Conservation (phyloP, 1,140 invertebrate species). For the Amyelois transitella region DNA sequence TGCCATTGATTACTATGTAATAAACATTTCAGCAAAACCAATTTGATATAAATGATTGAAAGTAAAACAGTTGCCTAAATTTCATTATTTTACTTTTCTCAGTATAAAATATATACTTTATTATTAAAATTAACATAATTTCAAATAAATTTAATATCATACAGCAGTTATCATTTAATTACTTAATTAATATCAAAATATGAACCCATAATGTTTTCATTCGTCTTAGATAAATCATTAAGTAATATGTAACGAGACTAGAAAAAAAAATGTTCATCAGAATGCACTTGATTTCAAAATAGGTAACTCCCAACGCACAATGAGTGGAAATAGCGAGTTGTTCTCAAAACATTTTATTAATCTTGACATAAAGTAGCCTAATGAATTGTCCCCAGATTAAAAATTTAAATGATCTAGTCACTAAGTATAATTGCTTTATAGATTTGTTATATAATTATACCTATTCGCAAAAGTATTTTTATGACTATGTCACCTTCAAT, state of each 20-base stretch:
- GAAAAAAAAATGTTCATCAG: too few species aligned
- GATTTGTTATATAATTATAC: slow-evolving; percentile 15
- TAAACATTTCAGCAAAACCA: background rate
- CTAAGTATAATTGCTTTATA: slow-evolving; percentile 29
- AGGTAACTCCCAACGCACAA: slow-evolving; percentile 11
- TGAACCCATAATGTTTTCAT: too few species aligned
- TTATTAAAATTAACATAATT: too few species aligned
- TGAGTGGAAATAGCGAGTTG: slow-evolving; percentile 2
- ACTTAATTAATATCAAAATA: too few species aligned
- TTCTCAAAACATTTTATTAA: slow-evolving; percentile 7
- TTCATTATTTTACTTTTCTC: too few species aligned
- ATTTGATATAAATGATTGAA: background rate
- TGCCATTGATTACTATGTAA: slow-evolving; percentile 10
- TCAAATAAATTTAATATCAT: too few species aligned
- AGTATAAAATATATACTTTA: too few species aligned
- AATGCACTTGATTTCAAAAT: background rate
- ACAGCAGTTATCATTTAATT: too few species aligned
- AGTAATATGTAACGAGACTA: too few species aligned
- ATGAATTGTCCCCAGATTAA: slow-evolving; percentile 25
- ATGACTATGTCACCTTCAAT: slow-evolving; percentile 7
- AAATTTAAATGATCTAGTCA: slow-evolving; percentile 26
- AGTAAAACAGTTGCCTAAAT: too few species aligned
- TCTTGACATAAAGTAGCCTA: slow-evolving; percentile 20
- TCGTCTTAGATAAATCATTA: too few species aligned
- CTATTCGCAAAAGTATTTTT: slow-evolving; percentile 24